Conservation (phyloP, 2,113 vertebrate species). For the Tetrao urogallus region DNA sequence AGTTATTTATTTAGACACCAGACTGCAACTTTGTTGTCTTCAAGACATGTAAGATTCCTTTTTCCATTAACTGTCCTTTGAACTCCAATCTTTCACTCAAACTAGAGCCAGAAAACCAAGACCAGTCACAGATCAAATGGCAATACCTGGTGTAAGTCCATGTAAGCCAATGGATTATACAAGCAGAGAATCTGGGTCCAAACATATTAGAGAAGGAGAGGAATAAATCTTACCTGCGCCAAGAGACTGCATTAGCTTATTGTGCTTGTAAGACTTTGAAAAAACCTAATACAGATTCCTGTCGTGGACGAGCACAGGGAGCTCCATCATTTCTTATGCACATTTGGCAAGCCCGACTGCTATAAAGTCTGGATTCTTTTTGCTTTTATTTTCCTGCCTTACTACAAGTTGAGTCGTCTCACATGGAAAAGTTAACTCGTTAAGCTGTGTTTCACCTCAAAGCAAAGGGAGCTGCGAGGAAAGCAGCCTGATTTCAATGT, state of each 20-base stretch:
- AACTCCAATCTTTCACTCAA: slow-evolving; percentile 12
- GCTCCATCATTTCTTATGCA: background rate
- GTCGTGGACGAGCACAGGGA: background rate
- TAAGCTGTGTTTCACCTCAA: background rate
- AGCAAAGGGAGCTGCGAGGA: background rate
- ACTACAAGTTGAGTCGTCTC: background rate
- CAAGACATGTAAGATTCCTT: background rate
- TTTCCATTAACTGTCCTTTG: slow-evolving; percentile 27
- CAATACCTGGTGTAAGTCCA: slow-evolving; percentile 48
- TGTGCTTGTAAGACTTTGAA: slow-evolving; percentile 34
- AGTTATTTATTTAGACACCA: slow-evolving; percentile 46
- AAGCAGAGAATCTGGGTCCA: background rate
- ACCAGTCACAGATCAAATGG: slow-evolving; percentile 38
- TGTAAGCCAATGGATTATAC: slow-evolving; percentile 44
- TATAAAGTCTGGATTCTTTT: background rate
- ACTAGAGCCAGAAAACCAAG: slow-evolving; percentile 6
- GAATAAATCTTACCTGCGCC: slow-evolving; percentile 48
- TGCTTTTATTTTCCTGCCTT: background rate
- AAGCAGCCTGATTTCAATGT: background rate
- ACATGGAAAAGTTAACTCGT: background rate
- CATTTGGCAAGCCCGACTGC: background rate
- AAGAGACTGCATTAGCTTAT: slow-evolving; percentile 41
- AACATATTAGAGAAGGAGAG: slow-evolving; percentile 30
- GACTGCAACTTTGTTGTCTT: slow-evolving; percentile 17
- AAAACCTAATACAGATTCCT: slow-evolving; percentile 30